Percentiles rank a stretch among this genome's conserved stretches.
Conservation (phyloP, 2,888 invertebrate genomes). For the Xanthia togata region DNA sequence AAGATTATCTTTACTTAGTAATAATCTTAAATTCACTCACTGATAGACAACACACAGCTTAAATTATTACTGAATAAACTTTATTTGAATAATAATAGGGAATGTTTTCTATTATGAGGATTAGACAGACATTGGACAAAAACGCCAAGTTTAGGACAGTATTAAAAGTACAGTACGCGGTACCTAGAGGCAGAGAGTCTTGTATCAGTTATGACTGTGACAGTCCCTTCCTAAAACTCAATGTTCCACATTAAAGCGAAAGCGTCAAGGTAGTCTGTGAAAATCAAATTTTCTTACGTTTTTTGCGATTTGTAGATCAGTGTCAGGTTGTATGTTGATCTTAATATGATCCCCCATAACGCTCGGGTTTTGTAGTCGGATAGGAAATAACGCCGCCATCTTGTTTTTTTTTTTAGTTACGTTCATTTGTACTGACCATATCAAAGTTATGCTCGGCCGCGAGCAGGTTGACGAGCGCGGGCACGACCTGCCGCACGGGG, state of each 20-base stretch:
- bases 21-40: too few species aligned
- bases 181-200: not conserved
- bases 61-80: not conserved
- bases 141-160: not conserved
- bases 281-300: too few species aligned
- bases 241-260: not conserved
- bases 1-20: not conserved
- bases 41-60: too few species aligned
- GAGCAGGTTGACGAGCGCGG: constrained; percentile 97
- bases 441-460: constrained; percentile 99
- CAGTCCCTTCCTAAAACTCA: not conserved
- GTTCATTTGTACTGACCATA: constrained; percentile 91
- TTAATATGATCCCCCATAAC: not conserved
- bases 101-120: not conserved
- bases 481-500: constrained; percentile 99
- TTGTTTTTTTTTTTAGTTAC: too few species aligned
- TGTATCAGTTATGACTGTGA: not conserved
- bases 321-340: too few species aligned
- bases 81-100: not conserved
- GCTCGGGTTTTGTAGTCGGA: too few species aligned
- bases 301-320: too few species aligned
- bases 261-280: too few species aligned
- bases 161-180: not conserved
- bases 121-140: not conserved
- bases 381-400: not conserved